Base-by-base conservation (phyloP, 2,888 invertebrate genomes). In the Apamea monoglypha region DNA sequence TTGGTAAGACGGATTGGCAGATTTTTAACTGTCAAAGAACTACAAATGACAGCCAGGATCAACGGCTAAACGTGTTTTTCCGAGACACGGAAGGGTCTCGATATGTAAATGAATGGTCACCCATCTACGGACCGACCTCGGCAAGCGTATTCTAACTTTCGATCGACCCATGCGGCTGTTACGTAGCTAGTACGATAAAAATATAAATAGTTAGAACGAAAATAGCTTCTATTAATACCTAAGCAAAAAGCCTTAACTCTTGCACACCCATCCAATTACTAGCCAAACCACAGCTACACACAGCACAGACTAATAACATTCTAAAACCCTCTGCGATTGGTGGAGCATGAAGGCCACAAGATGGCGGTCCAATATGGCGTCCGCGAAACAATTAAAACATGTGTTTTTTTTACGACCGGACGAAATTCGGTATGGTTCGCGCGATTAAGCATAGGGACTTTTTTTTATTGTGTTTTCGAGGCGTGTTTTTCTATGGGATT, bases 331-430 rank as follows among this genome's bases (percentile, higher is more conserved):
- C 50, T 75, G 68, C 53, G 87, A 83, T 85, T 85, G 84, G 84
- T 86, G 29, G n/a, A 70, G 18, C 87, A 8, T 83, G 87, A 85
- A 85, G 84, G 87, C 36, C 10, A 63, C 87, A 86, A 86, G n/a
- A 84, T 84, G 83, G 86, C 84, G 5, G n/a, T 18, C 16, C 50
- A 82, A 82, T 36, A 73, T 80, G 82, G 72, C 80, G 64, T 36
- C 63, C 44, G 77, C 71, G 61, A 74, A 83, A 86, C 86, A 84
- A 84, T 86, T 84, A 84, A 83, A 82, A 84, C 82, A 86, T 77
- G 82, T 84, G 83, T 74, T 82, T 86, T 82, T 82, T 84, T 61
- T 56, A 21, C 50, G 18, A 74, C 86, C 83, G 83, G 83, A 84
- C 74, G 50, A 50, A 82, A 86, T 84, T 84, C 18, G 69, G 63